Evolutionary conservation across 2,113 vertebrate species (phyloP).

Genomic region (Ictalurus furcatus): DNA sequence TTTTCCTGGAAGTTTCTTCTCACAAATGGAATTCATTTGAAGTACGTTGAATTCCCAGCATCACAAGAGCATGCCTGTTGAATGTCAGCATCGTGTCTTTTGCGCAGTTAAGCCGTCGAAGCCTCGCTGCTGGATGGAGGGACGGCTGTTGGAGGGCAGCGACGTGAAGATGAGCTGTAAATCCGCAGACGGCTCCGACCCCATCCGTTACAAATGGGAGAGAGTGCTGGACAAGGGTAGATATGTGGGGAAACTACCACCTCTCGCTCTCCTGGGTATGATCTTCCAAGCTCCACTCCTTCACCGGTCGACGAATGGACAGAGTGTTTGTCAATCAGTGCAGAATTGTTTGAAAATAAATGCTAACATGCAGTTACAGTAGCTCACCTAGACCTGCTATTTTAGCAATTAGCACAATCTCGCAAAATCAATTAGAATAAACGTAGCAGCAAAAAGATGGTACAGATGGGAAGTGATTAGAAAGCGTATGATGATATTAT

Average conservation of each 20-base stretch:
- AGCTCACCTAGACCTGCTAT: no score
- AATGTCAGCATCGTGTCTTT: background rate
- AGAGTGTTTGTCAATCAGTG: no score
- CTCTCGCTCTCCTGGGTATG: conserved; percentile 80
- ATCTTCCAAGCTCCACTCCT: background rate
- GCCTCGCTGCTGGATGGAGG: conserved; percentile 89
- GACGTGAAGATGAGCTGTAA: conserved; percentile 85
- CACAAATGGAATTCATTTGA: background rate
- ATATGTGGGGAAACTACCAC: conserved; percentile 73
- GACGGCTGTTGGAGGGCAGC: conserved; percentile 79
- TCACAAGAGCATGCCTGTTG: background rate
- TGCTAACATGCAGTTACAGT: background rate
- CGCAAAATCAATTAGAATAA: no score
- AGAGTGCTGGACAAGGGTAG: conserved; percentile 76
- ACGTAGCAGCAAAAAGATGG: no score
- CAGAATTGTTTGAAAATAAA: background rate
- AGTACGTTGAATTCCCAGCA: background rate
- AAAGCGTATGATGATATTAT: background rate
- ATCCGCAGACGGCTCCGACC: conserved; percentile 82
- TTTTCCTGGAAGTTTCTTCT: background rate
- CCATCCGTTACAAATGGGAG: conserved; percentile 87
- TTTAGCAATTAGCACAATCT: no score
- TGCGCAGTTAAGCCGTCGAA: conserved; percentile 85
- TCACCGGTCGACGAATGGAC: background rate
- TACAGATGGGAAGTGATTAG: background rate